A percentile compares a stretch with the other conserved stretches of the same genome.
phyloP scores from a whole-genome alignment of 2,797 vertebrate genomes.

The Lepilemur ruficaudatus region DNA sequence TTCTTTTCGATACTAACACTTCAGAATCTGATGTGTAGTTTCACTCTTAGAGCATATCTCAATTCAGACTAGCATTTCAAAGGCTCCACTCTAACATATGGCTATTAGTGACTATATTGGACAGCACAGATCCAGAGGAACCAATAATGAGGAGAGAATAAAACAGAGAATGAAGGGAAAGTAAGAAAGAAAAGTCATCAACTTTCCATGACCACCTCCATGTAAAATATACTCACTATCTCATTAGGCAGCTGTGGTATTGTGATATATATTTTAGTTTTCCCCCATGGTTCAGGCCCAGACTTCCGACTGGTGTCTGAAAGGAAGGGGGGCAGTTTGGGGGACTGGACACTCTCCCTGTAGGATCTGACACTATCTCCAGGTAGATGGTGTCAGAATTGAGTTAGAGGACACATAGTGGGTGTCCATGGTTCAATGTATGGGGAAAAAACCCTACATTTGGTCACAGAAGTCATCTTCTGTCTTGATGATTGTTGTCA shows the following conservation, averaged over 20 bases:
- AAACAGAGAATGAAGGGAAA: background rate
- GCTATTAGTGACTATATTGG: background rate
- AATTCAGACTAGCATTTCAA: background rate
- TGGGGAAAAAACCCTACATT: background rate
- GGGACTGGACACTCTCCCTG: no score
- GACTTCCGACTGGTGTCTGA: background rate
- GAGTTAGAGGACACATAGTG: background rate
- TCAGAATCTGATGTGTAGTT: background rate
- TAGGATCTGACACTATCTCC: background rate
- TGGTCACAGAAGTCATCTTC: background rate
- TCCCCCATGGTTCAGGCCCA: background rate
- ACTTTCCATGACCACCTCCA: background rate
- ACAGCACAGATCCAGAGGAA: background rate
- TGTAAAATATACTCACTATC: background rate
- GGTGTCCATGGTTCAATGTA: background rate
- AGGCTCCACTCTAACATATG: background rate
- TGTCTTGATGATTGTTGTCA: background rate
- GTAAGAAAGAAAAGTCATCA: background rate
- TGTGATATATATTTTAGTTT: background rate
- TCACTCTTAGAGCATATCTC: background rate
- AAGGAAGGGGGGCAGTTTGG: background rate
- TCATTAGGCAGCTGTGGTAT: background rate
- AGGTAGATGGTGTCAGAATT: background rate
- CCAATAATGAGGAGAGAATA: background rate
- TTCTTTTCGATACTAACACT: slow-evolving; percentile 5